These are phyloP conservation scores for Patella depressa DNA, from an alignment of 2,888 invertebrate genomes.

Conservation along the genomic window DNA sequence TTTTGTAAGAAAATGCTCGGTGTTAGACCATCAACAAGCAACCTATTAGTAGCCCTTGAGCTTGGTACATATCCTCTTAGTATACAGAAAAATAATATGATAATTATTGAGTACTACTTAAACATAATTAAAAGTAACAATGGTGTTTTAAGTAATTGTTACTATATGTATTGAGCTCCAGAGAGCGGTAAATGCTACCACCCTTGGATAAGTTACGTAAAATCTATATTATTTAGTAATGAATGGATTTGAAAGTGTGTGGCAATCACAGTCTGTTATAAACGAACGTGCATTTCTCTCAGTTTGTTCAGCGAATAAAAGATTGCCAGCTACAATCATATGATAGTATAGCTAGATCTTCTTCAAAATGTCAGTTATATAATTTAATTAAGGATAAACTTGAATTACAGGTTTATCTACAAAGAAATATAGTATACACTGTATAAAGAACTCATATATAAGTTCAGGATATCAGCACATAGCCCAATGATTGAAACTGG, in stretches of 20 bases:
- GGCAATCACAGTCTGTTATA: not conserved
- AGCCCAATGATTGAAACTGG: not conserved
- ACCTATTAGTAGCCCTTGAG: not conserved
- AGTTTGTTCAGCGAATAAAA: not conserved
- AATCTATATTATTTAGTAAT: not conserved
- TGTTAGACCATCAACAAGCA: not conserved
- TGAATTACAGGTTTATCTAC: not conserved
- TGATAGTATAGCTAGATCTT: not conserved
- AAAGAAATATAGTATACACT: not conserved
- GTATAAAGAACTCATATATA: not conserved
- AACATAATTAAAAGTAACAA: too few relatives aligned
- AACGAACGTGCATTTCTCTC: not conserved
- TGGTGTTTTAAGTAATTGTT: too few relatives aligned
- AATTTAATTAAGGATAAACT: not conserved
- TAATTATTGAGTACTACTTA: not conserved
- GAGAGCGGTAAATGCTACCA: not conserved
- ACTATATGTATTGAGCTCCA: too few relatives aligned
- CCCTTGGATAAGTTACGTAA: not conserved
- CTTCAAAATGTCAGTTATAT: not conserved
- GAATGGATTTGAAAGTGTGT: not conserved
- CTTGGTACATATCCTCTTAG: not conserved
- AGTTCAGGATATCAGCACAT: conserved; percentile 7
- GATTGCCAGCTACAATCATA: not conserved
- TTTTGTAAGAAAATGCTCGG: not conserved
- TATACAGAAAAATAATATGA: not conserved